phyloP scores from a whole-genome alignment of 2,888 invertebrate species.

The Crepidodera aurea region DNA sequence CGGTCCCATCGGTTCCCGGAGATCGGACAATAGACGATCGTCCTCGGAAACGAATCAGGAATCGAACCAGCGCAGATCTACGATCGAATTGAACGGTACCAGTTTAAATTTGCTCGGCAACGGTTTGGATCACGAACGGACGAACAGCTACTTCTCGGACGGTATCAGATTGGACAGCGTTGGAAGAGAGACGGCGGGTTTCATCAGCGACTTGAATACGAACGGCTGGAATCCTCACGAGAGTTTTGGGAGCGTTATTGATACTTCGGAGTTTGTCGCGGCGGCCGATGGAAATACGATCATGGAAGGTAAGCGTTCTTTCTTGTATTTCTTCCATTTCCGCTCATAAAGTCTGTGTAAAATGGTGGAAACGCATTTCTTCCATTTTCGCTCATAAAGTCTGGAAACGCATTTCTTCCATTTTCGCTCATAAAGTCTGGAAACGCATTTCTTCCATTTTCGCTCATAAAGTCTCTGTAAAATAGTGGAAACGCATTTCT shows the following conservation, averaged over 20 bases:
- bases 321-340: no score
- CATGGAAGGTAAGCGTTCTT: conserved; percentile 32
- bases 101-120: conserved; percentile 32
- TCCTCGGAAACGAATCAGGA: conserved; percentile 10
- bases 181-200: conserved; percentile 39
- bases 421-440: no score
- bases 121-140: conserved; percentile 32
- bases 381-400: no score
- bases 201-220: conserved; percentile 42
- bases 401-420: no score
- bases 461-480: no score
- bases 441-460: no score
- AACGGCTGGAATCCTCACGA: conserved; percentile 40
- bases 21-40: conserved; percentile 33
- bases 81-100: conserved; percentile 2
- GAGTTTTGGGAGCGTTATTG: conserved; percentile 43
- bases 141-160: conserved; percentile 52
- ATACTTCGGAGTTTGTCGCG: conserved; percentile 21
- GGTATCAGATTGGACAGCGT: conserved; percentile 47
- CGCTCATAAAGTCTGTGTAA: no score
- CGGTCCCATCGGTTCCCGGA: conserved; percentile 62
- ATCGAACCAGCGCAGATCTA: conserved; percentile 16
- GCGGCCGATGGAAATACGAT: conserved; percentile 8
- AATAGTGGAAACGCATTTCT: no score
- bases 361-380: no score